These are phyloP conservation scores for Psylliodes chrysocephalus DNA, from an alignment of 2,888 invertebrate genomes.

Conservation along the genomic window DNA sequence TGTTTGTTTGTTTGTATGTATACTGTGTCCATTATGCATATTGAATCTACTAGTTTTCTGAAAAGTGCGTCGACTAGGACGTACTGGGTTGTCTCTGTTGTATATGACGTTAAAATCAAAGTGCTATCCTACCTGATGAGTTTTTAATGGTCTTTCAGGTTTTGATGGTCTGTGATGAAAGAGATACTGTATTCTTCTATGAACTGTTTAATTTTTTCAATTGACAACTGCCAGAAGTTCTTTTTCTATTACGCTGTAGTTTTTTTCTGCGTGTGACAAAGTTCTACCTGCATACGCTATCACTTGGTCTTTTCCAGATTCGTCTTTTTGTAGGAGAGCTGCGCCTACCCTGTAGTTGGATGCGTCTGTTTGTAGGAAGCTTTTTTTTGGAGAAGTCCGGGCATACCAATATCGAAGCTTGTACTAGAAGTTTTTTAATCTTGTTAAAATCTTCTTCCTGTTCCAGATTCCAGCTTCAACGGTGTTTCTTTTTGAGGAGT, in stretches of 20 bases:
- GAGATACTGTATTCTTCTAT: constrained; percentile 40
- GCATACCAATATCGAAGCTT: constrained; percentile 31
- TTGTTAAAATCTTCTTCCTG: background rate
- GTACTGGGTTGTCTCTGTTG: background rate
- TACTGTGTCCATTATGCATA: too few species aligned
- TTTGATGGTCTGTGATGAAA: constrained; percentile 48
- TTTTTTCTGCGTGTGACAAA: too few species aligned
- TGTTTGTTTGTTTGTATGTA: background rate
- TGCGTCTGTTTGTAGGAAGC: constrained; percentile 44
- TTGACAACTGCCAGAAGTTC: too few species aligned
- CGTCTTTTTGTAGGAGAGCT: constrained; percentile 38
- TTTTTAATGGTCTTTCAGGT: constrained; percentile 37
- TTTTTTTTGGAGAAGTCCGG: constrained; percentile 46
- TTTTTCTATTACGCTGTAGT: constrained; percentile 46
- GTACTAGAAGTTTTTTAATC: background rate
- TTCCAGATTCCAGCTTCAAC: background rate
- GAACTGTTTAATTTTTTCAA: constrained; percentile 40
- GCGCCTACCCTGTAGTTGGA: constrained; percentile 44
- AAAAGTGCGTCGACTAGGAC: constrained; percentile 11
- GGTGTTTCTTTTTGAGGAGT: background rate
- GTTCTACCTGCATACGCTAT: constrained; percentile 42
- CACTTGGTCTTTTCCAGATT: constrained; percentile 33
- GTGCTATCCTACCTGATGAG: constrained; percentile 24
- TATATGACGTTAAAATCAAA: constrained; percentile 1
- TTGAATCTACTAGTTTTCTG: too few species aligned